Evolutionary conservation across 2,113 vertebrate species (phyloP).

Genomic region (Chrysemys picta): DNA sequence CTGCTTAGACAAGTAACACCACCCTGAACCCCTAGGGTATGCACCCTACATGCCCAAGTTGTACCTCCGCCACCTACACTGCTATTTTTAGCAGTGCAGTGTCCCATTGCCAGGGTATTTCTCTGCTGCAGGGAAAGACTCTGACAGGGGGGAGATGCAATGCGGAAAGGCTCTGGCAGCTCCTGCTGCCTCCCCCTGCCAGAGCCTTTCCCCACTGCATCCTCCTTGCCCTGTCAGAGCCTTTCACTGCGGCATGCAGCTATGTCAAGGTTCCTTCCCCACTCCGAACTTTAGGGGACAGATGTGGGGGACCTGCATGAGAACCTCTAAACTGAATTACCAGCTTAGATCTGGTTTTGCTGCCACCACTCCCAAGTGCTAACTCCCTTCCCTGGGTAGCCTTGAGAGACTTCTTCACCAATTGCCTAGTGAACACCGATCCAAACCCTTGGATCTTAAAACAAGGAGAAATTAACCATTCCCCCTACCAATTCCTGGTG

Average conservation of each 20-base stretch:
- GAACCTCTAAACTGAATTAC: too few species aligned
- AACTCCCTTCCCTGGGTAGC: too few species aligned
- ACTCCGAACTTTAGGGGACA: too few species aligned
- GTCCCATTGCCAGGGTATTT: neutral
- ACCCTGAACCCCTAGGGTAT: neutral
- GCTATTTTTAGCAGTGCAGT: neutral
- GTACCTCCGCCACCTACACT: neutral
- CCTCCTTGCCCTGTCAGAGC: neutral
- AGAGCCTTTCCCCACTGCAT: neutral
- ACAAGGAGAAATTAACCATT: too few species aligned
- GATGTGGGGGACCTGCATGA: too few species aligned
- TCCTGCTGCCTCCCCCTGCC: neutral
- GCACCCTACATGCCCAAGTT: neutral
- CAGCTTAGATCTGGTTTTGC: too few species aligned
- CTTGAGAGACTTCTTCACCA: too few species aligned
- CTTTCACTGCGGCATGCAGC: neutral
- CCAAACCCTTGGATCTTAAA: too few species aligned
- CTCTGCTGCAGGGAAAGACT: neutral
- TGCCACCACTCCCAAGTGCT: too few species aligned
- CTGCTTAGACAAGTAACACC: neutral
- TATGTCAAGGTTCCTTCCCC: too few species aligned
- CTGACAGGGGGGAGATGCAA: neutral
- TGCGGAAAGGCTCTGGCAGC: neutral
- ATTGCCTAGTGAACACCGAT: too few species aligned
- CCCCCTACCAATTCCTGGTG: too few species aligned